Base-by-base conservation (phyloP, 2,113 vertebrate species). In the Oreotrochilus melanogaster region DNA sequence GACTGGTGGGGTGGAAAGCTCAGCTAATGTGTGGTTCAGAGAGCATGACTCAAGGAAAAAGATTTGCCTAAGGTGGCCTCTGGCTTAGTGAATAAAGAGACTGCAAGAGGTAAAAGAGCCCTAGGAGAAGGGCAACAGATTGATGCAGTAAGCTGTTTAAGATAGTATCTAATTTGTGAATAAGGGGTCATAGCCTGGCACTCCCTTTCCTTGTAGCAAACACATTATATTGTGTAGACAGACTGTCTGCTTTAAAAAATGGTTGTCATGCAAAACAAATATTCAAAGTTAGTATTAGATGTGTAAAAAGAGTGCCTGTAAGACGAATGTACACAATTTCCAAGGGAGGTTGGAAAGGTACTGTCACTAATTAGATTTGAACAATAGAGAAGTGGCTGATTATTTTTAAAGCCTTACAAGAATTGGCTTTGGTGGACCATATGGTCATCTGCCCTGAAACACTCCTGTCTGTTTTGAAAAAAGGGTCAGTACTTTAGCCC, bases 121-220 rank as follows among this genome's bases (percentile, higher is more conserved):
- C 27, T 61, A 33, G 6, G 18, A 74, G 47, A 69, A 86, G n/a
- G 39, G n/a, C 22, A 81, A 91, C 56, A 86, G 47, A 89, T 28
- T 91, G 76, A 56, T 84, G 23, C 45, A 67, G 51, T 76, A 91
- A 92, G 61, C 73, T 83, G 31, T 76, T 92, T 67, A 94, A 75
- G 30, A 66, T 33, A 71, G 33, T 33, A 71, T 14, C 47, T 88
- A 48, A 78, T 78, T 71, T 78, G 50, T 84, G 64, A 95, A 61
- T 27, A 70, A 47, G 23, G 21, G 70, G 9, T 67, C 64, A 85
- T 23, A 85, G 43, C 21, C 50, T 69, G 79, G 58, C 11, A 19
- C 3, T 31, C 42, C 18, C 47, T 69, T n/a, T 62, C 64, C 37
- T 50, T 31, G 21, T 19, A 45, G 16, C 35, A 76, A 86, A 43